Base-by-base conservation (phyloP, 2,113 vertebrate genomes). In the Rhynchomys soricoides region DNA sequence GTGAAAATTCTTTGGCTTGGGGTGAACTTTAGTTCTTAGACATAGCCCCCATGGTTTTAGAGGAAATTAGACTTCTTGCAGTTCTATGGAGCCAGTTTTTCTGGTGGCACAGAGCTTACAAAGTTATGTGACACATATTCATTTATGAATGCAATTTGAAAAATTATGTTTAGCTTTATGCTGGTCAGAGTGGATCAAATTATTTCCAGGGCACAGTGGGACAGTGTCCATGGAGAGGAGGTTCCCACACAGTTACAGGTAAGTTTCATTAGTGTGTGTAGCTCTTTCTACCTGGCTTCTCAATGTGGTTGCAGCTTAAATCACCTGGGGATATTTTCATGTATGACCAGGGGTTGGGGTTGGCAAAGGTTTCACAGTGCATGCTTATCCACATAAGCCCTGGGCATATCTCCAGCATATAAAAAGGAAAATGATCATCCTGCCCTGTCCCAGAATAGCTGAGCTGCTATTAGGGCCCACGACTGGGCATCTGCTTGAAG, bases 1-100 rank as follows among this genome's bases (percentile, higher is more conserved):
- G 19, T 40, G 0, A 15, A 66, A 64, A 79, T 86, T 96, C 52
- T 86, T 59, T 71, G 77, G 78, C 45, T 71, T 57, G n/a, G 59
- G 66, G 64, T 86, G 71, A 96, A 85, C 66, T 92, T 94, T 86
- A 64, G 22, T 92, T 78, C 79, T 96, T 40, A 31, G 16, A 78
- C 12, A 4, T 59, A 29, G 40, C 64, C 48, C 22, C 55, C 77
- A 88, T 45, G 15, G 79, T 86, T 95, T 82, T 40, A 64, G n/a
- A 82, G 31, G 62, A 96, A 95, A 86, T 94, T 52, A 59, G 6
- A 57, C 50, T 73, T 89, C 37, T 68, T 40, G 29, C 40, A 94
- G 59, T 37, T 29, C 15, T 26, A 37, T 26, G 66, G 43, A 40
- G 13, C 48, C 5, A 79, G 31, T 26, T 26, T 64, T 95, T 92